Evolutionary conservation across 2,113 vertebrate species (phyloP), one percentile per base, ranked within the genome.

Genomic region (Gopherus flavomarginatus): DNA sequence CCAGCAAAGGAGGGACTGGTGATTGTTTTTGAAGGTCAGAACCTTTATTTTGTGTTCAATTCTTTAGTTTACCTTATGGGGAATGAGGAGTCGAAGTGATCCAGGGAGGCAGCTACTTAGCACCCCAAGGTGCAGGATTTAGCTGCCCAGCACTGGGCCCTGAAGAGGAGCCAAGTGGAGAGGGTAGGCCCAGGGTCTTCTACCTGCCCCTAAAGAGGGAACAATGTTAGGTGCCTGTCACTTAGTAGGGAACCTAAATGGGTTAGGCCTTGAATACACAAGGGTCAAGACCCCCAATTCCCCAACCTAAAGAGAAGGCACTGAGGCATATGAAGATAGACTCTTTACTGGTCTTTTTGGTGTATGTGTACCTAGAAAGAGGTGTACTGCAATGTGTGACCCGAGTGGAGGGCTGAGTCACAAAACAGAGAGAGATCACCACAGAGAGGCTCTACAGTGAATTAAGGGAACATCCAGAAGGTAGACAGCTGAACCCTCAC

Each of bases 301-400:
- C 19, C 19, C 35, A 21, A 69, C 35, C 35, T 69, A 38, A 38
- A 8, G 35, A 69, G 35, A 69, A 69, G 38, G 17, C 8, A 19
- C 65, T n/a, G 35, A 69, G 65, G 17, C 17, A 69, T 69, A 17
- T 69, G 35, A 69, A 21, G 19, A 5, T 35, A 38, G 35, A 4
- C 4, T 19, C 35, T 21, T 38, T 62, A 4, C 42, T 54, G 69
- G 1, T 0, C 2, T 12, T 72, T 44, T 72, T 78, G 2, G 1
- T 26, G 0, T 24, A 0, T 54, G 19, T 5, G 3, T 35, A 19
- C 35, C 4, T n/a, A 1, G 2, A 6, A 16, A 65, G 0, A 3
- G 5, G 1, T 65, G 31, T 8, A 65, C 31, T n/a, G 13, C 31
- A 65, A 17, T 31, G 29, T 65, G 14, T 19, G 59, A 62, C 31